Conservation (phyloP, 2,888 invertebrate species). For the Tetragonisca angustula region DNA sequence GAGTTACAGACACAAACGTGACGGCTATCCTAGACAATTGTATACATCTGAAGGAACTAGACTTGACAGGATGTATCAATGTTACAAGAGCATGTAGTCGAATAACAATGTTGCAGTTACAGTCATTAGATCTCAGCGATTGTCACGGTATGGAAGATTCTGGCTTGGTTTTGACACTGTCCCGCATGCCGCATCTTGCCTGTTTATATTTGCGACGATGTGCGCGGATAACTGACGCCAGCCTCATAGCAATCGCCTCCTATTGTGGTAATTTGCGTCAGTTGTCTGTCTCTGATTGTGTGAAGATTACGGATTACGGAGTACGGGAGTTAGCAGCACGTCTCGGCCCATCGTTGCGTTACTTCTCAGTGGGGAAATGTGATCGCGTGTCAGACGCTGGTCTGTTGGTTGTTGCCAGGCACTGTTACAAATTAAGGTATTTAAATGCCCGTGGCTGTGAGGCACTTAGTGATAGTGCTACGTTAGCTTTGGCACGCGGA, state of each 20-base stretch:
- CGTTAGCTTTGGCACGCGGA: conserved; percentile 93
- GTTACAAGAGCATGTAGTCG: conserved; percentile 77
- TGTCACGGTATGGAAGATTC: conserved; percentile 93
- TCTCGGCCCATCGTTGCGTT: conserved; percentile 94
- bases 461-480: conserved; percentile 96
- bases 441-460: conserved; percentile 96
- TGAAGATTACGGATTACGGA: conserved; percentile 95
- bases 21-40: conserved; percentile 78
- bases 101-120: conserved; percentile 87
- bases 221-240: conserved; percentile 94
- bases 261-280: conserved; percentile 94
- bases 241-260: conserved; percentile 95
- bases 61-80: conserved; percentile 77
- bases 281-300: conserved; percentile 95
- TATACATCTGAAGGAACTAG: conserved; percentile 75
- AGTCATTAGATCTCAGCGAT: conserved; percentile 96
- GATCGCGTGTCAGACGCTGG: conserved; percentile 96
- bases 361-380: conserved; percentile 97
- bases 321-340: conserved; percentile 93
- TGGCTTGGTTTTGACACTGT: conserved; percentile 92
- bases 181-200: conserved; percentile 94
- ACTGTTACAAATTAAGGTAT: conserved; percentile 95
- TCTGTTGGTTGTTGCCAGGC: conserved; percentile 92
- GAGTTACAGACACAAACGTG: conserved; percentile 76
- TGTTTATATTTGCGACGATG: conserved; percentile 95